These are phyloP conservation scores for Aelia acuminata DNA, from an alignment of 2,888 invertebrate species.

Conservation along the genomic window DNA sequence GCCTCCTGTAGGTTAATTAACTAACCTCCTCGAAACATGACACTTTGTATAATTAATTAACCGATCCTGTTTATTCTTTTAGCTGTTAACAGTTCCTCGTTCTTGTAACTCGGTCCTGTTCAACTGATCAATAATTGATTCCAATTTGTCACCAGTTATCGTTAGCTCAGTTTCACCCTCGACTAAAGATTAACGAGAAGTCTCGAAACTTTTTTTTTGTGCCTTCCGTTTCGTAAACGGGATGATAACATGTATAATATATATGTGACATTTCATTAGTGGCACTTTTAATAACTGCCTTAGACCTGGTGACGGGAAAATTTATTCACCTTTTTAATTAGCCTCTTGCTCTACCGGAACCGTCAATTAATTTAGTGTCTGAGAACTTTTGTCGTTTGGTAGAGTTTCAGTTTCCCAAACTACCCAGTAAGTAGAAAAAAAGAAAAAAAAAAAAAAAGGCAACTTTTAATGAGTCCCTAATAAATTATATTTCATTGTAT, in stretches of 20 bases:
- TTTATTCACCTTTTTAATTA: slow-evolving; percentile 2
- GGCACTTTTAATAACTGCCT: neutral
- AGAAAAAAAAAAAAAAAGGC: neutral
- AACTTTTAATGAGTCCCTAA: neutral
- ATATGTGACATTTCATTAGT: neutral
- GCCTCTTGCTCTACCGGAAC: neutral
- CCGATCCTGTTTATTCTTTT: neutral
- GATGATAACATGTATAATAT: neutral
- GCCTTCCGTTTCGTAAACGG: neutral
- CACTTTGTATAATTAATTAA: slow-evolving; percentile 20
- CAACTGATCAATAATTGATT: neutral
- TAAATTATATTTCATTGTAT: neutral
- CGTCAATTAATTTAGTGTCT: neutral
- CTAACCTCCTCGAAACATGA: neutral
- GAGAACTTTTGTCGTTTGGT: neutral
- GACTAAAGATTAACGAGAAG: slow-evolving; percentile 23
- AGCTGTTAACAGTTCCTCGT: neutral
- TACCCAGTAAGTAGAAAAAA: neutral
- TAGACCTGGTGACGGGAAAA: neutral
- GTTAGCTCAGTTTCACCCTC: neutral
- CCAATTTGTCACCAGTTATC: neutral
- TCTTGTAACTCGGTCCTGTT: neutral
- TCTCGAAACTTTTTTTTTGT: neutral
- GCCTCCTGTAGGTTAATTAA: neutral
- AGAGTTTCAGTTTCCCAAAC: neutral